Evolutionary conservation across 2,888 invertebrate species (phyloP).

Genomic region (Tribolium freemani): DNA sequence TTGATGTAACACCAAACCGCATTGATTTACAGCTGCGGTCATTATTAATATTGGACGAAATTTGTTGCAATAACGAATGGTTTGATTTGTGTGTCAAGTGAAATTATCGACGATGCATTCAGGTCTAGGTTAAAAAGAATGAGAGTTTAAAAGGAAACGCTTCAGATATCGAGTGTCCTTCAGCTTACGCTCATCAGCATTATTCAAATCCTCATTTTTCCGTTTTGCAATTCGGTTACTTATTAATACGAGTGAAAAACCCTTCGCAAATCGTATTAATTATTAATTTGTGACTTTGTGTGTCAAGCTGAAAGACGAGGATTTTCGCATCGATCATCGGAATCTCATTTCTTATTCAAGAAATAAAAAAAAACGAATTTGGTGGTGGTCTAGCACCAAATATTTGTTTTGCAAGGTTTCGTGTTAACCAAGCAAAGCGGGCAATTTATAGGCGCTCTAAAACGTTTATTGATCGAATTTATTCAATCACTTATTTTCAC

Average conservation of each 20-base stretch:
- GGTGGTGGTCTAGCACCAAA: background rate
- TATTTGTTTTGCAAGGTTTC: conserved; percentile 1
- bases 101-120: conserved; percentile 36
- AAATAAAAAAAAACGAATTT: background rate
- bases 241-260: conserved; percentile 28
- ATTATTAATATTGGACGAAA: conserved; percentile 9
- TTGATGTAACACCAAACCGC: background rate
- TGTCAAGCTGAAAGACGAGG: background rate
- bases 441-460: background rate
- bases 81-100: conserved; percentile 39
- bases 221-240: conserved; percentile 37
- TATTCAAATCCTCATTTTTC: conserved; percentile 44
- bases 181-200: conserved; percentile 47
- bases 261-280: conserved; percentile 9
- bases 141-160: conserved; percentile 25
- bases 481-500: conserved; percentile 12
- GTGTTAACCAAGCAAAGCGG: background rate
- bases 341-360: background rate
- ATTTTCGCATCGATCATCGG: background rate
- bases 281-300: background rate
- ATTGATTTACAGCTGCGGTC: conserved; percentile 23
- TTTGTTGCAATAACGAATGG: conserved; percentile 11
- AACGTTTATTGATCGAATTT: background rate
- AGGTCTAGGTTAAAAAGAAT: conserved; percentile 37
- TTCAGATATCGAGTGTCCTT: conserved; percentile 42